A percentile compares a stretch with the other conserved stretches of the same genome.
Conservation (phyloP, 2,888 invertebrate species). For the Cremastinae sp. region DNA sequence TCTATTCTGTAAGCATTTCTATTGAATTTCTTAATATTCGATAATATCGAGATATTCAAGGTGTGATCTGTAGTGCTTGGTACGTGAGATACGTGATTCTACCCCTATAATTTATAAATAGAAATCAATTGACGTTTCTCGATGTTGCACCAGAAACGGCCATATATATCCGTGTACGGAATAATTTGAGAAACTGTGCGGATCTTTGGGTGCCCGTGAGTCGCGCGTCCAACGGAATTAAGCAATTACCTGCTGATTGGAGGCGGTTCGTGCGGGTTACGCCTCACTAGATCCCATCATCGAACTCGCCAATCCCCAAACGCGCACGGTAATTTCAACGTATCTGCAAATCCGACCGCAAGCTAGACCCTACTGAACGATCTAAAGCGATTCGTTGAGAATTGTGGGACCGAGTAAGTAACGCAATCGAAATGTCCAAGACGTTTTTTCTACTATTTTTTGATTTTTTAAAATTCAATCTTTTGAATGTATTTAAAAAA, state of each 20-base stretch:
- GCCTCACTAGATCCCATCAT: slow-evolving; percentile 71
- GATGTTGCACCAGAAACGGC: slow-evolving; percentile 2
- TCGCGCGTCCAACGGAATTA: slow-evolving; percentile 71
- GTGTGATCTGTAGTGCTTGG: too few species aligned
- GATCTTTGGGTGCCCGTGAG: slow-evolving; percentile 14
- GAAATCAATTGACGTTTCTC: slow-evolving; percentile 20
- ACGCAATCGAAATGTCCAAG: too few species aligned
- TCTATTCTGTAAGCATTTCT: too few species aligned
- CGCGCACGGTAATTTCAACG: slow-evolving; percentile 75
- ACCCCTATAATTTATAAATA: slow-evolving; percentile 7
- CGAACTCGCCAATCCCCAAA: slow-evolving; percentile 74
- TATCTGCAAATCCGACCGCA: slow-evolving; percentile 74
- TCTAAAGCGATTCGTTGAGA: background rate
- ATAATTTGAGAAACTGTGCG: slow-evolving; percentile 20
- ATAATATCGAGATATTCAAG: too few species aligned
- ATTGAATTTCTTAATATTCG: too few species aligned
- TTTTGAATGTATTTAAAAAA: too few species aligned
- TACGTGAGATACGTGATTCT: too few species aligned
- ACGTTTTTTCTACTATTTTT: too few species aligned
- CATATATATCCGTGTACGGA: slow-evolving; percentile 13
- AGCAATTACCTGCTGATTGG: slow-evolving; percentile 79
- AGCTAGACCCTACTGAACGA: slow-evolving; percentile 61
- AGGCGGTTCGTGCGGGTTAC: slow-evolving; percentile 64
- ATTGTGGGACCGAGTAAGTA: slow-evolving; percentile 22
- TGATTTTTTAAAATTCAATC: background rate